phyloP scores from a whole-genome alignment of 2,888 invertebrate genomes.

The Euplagia quadripunctaria region DNA sequence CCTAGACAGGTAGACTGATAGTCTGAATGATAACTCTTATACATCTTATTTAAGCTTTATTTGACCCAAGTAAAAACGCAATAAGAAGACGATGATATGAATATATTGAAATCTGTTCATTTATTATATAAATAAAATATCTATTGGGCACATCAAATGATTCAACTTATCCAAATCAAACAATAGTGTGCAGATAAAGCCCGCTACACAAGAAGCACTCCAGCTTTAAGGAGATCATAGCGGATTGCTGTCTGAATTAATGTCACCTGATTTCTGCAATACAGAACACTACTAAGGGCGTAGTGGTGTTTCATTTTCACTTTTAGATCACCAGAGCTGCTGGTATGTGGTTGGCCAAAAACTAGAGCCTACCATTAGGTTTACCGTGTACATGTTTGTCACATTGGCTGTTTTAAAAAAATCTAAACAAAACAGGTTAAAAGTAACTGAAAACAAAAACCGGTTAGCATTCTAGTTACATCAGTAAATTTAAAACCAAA shows the following conservation, averaged over 20 bases:
- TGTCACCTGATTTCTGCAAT: background rate
- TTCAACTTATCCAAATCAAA: slow-evolving; percentile 2
- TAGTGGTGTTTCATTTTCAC: background rate
- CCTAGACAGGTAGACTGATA: too few species aligned
- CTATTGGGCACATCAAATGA: slow-evolving; percentile 35
- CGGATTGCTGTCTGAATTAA: background rate
- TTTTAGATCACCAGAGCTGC: background rate
- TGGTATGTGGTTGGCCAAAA: background rate
- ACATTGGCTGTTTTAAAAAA: background rate
- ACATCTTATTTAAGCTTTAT: too few species aligned
- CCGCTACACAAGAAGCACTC: background rate
- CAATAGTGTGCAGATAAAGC: background rate
- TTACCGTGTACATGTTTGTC: background rate
- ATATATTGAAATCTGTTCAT: background rate
- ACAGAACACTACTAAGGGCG: too few species aligned
- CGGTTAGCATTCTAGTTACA: background rate
- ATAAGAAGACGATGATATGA: background rate
- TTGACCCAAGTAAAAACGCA: background rate
- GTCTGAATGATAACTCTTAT: too few species aligned
- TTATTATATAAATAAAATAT: slow-evolving; percentile 28
- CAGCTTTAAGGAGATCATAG: too few species aligned
- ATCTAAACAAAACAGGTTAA: background rate
- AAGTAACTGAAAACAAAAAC: background rate
- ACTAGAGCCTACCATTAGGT: background rate
- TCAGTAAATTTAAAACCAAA: background rate